Conservation (phyloP, 1,140 invertebrate genomes). For the Bombus polaris region DNA sequence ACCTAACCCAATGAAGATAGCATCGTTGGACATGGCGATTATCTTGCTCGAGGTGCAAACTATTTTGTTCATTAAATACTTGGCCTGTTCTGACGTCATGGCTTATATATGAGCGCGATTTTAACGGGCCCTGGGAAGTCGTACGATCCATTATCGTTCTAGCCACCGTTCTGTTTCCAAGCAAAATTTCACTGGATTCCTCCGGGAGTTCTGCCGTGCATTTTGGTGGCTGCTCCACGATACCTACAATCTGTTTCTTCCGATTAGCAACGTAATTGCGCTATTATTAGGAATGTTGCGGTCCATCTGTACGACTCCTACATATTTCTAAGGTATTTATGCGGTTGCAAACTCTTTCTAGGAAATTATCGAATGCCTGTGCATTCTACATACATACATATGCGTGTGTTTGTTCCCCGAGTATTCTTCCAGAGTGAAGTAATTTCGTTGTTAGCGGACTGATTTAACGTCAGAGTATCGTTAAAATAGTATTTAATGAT, state of each 20-base stretch:
- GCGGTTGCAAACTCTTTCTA: not conserved
- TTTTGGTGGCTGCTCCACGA: conserved; percentile 29
- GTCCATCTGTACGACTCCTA: not conserved
- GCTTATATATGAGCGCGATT: conserved; percentile 30
- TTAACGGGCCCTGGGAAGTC: conserved; percentile 30
- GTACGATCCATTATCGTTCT: conserved; percentile 53
- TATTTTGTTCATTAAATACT: conserved; percentile 38
- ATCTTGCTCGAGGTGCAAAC: conserved; percentile 13
- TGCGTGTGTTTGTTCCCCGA: not conserved
- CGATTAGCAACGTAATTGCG: conserved; percentile 55
- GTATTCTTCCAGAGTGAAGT: not conserved
- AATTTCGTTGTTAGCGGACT: not conserved
- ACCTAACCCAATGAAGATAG: not conserved
- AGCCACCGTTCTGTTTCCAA: conserved; percentile 10
- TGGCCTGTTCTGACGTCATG: not conserved
- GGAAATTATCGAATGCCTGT: not conserved
- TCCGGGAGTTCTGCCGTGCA: conserved; percentile 22
- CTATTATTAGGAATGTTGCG: conserved; percentile 47
- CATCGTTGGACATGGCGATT: not conserved
- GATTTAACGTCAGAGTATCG: not conserved
- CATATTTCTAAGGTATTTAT: not conserved
- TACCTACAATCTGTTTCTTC: conserved; percentile 61
- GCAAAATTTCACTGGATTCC: conserved; percentile 45
- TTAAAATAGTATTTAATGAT: not conserved
- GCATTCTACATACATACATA: no score